Evolutionary conservation across 2,888 invertebrate species (phyloP), one percentile per base, ranked within the genome.

Genomic region (Lycophotia porphyrea): DNA sequence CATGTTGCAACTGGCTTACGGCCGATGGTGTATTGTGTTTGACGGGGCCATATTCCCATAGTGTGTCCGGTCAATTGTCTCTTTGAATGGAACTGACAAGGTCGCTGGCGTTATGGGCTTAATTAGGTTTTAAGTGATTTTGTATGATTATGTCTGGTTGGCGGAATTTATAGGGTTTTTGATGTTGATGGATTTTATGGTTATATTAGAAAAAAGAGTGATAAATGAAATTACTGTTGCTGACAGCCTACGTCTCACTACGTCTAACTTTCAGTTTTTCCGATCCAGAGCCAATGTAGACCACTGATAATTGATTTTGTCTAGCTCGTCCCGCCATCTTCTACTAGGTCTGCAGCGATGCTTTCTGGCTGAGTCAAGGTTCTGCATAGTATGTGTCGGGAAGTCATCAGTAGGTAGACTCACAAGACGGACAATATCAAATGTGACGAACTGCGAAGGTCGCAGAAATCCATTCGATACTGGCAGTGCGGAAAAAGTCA

Each of bases 11-110:
- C 86, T 31, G 61, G 72, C 64, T 42, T 52, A 63, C 88, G 81
- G 88, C 92, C 90, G 92, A 94, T 93, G 88, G 91, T 64, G 91
- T 88, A 95, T 95, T 95, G 95, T 95, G 81, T 84, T 92, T 94
- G 94, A 93, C 93, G 92, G 89, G 89, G 88, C 92, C 93, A 88
- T 91, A 91, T 95, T 95, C 95, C 93, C 94, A 95, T 91, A 84
- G 88, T 81, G 84, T 88, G 92, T 91, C 89, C 84, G 91, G 90
- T 85, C 88, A 91, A 92, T 90, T 88, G 91, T 88, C 89, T 91
- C 75, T 81, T 81, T 88, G 86, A 85, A 90, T 91, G 89, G 92
- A 90, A 85, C 89, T 71, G 81, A 70, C 86, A 87, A 87, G 87
- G 87, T 68, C 86, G 42, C 24, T 34, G 39, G 27, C 65, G 52